Evolutionary conservation across 2,113 vertebrate species (phyloP).

Genomic region (Mormyrus lacerda): DNA sequence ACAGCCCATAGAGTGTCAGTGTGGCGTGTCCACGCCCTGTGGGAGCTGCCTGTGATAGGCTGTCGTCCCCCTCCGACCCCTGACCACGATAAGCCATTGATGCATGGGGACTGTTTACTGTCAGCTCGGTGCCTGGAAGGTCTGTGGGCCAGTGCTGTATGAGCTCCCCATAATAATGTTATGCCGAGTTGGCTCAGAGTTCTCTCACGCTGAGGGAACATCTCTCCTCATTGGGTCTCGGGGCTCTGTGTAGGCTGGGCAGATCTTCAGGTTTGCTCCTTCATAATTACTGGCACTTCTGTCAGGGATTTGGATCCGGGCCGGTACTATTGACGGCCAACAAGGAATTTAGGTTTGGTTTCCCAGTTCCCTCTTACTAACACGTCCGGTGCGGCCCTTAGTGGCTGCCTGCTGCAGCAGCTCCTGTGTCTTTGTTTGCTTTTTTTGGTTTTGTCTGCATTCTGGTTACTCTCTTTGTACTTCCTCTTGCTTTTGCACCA

Average conservation of each 20-base stretch:
- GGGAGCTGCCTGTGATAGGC: background rate
- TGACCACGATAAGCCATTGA: background rate
- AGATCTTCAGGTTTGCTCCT: background rate
- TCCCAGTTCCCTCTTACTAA: background rate
- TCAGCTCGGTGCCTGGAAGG: background rate
- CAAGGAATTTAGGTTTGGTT: background rate
- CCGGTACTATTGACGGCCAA: background rate
- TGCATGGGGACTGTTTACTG: background rate
- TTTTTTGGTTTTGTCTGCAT: background rate
- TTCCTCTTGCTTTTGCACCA: background rate
- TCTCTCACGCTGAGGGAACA: background rate
- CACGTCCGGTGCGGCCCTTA: background rate
- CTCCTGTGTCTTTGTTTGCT: background rate
- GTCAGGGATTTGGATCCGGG: background rate
- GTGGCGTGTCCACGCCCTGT: background rate
- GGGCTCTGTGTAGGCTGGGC: background rate
- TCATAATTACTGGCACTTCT: background rate
- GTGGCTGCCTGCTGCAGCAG: background rate
- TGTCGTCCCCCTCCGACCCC: background rate
- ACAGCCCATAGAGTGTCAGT: background rate
- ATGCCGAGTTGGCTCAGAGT: background rate
- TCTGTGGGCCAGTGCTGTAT: background rate
- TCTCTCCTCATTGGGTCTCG: background rate
- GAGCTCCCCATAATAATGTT: background rate
- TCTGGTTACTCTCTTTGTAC: background rate